Evolutionary conservation across 2,797 vertebrate genomes (phyloP).

Genomic region (Percopsis omiscomaycus): DNA sequence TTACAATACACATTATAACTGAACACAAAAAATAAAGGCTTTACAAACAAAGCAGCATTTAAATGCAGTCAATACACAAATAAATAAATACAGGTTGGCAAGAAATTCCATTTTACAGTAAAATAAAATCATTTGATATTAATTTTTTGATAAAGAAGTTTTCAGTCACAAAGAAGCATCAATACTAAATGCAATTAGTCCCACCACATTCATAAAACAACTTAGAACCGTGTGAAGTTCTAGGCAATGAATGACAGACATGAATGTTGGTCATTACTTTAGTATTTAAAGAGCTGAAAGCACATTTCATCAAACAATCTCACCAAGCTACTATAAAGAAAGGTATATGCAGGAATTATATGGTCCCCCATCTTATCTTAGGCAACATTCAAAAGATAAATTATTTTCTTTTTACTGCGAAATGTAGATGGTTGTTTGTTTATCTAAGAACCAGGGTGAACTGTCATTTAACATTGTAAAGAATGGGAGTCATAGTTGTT

Average conservation of each 20-base stretch:
- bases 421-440: background rate
- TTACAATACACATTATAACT: conserved; percentile 67
- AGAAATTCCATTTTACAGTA: conserved; percentile 51
- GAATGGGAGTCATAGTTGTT: background rate
- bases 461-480: too few relatives aligned
- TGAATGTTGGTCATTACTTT: conserved; percentile 10
- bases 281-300: conserved; percentile 21
- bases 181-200: conserved; percentile 57
- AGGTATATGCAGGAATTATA: background rate
- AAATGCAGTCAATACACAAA: conserved; percentile 48
- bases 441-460: too few relatives aligned
- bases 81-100: conserved; percentile 50
- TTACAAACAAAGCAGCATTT: conserved; percentile 74
- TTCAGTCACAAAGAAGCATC: conserved; percentile 63
- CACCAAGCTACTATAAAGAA: conserved; percentile 6
- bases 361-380: background rate
- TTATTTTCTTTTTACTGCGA: background rate
- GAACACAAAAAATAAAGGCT: conserved; percentile 70
- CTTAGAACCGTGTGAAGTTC: conserved; percentile 36
- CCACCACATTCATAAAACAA: conserved; percentile 59
- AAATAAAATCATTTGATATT: conserved; percentile 41
- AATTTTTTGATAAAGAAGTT: conserved; percentile 47
- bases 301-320: conserved; percentile 5
- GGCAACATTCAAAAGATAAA: background rate
- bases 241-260: conserved; percentile 28